These are phyloP conservation scores for Tenebrio molitor DNA, from an alignment of 1,140 invertebrate species.

Conservation along the genomic window DNA sequence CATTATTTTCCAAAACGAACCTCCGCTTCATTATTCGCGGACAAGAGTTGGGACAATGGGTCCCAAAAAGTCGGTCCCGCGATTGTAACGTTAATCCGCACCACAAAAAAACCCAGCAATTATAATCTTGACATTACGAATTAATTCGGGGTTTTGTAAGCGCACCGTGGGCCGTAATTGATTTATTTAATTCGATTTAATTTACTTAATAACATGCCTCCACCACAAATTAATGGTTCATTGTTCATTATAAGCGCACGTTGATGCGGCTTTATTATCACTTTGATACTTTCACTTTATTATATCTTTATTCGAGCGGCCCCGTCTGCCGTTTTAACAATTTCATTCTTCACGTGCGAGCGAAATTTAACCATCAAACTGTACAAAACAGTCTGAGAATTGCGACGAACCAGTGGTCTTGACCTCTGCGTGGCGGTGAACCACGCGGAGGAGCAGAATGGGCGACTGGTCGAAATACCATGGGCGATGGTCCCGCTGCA, in stretches of 20 bases:
- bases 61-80: too few relatives aligned
- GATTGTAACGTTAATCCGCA: background rate
- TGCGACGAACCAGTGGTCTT: background rate
- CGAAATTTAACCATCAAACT: background rate
- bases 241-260: conserved; percentile 28
- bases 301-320: conserved; percentile 4
- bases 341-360: background rate
- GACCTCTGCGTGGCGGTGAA: background rate
- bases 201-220: conserved; percentile 32
- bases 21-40: background rate
- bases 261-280: conserved; percentile 28
- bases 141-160: conserved; percentile 36
- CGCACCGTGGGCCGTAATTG: conserved; percentile 18
- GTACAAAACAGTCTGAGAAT: conserved; percentile 19
- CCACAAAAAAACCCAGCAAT: conserved; percentile 9
- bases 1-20: background rate
- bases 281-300: conserved; percentile 32
- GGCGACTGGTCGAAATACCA: background rate
- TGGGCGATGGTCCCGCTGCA: background rate
- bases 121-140: conserved; percentile 30
- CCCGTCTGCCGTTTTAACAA: too few relatives aligned
- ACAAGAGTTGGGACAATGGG: too few relatives aligned
- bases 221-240: conserved; percentile 10
- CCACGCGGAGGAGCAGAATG: background rate
- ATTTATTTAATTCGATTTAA: conserved; percentile 37